Conservation (phyloP, 2,888 invertebrate species). For the Hypena proboscidalis region DNA sequence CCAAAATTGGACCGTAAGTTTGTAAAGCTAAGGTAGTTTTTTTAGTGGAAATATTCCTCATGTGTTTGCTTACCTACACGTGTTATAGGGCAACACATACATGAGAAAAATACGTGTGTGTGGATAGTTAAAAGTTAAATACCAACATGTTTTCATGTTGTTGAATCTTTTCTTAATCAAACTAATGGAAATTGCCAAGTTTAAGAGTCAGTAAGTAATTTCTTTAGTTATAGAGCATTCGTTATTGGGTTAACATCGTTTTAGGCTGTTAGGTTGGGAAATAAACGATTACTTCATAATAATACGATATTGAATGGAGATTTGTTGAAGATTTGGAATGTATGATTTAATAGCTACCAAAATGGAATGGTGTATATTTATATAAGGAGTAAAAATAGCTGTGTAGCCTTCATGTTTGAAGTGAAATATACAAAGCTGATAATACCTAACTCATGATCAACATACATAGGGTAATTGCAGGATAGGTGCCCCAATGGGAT, state of each 20-base stretch:
- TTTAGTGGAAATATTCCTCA: slow-evolving; percentile 18
- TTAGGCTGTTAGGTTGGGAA: slow-evolving; percentile 21
- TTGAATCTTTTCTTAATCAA: slow-evolving; percentile 77
- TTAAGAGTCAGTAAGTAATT: slow-evolving; percentile 57
- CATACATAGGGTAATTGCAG: no score
- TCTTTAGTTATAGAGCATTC: slow-evolving; percentile 47
- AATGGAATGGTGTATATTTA: no score
- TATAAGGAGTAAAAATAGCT: no score
- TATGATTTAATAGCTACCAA: no score
- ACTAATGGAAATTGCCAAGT: slow-evolving; percentile 71
- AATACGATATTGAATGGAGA: no score
- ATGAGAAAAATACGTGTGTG: slow-evolving; percentile 56
- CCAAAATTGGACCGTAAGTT: slow-evolving; percentile 41
- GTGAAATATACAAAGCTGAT: no score
- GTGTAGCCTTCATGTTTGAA: no score
- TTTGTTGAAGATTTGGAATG: no score
- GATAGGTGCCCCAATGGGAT: no score
- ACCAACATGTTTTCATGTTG: slow-evolving; percentile 65
- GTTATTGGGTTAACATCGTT: slow-evolving; percentile 28
- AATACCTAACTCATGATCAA: no score
- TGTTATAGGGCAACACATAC: slow-evolving; percentile 59
- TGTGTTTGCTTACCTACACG: slow-evolving; percentile 52
- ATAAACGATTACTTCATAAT: slow-evolving; percentile 14
- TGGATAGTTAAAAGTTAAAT: slow-evolving; percentile 80
- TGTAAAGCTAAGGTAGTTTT: slow-evolving; percentile 30